Base-by-base conservation (phyloP, 2,113 vertebrate species). In the Salminus brasiliensis region DNA sequence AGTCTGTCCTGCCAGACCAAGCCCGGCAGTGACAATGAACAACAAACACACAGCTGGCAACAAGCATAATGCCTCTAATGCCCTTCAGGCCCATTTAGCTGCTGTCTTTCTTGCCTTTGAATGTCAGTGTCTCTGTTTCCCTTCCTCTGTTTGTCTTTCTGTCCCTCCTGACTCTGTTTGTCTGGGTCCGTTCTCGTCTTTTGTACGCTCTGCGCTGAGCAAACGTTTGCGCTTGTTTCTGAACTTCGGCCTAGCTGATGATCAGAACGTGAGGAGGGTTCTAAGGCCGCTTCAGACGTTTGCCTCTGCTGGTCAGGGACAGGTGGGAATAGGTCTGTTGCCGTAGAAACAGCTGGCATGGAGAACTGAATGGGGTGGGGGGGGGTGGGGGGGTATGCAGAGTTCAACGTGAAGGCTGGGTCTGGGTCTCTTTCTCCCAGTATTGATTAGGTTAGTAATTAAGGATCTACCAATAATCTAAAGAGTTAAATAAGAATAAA, bases 281-380 rank as follows among this genome's bases (percentile, higher is more conserved):
- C 59, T 15, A 62, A 62, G 41, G 25, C 41, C 13, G 25, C 7
- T 18, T 6, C 32, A 55, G 27, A 59, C 39, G 9, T 45, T 69
- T 43, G 23, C 27, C 23, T 25, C 16, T 3, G 3, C 4, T 36
- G 43, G 30, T 16, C 1, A 52, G 72, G 34, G 15, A 60, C 68
- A 27, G 21, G 71, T 9, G 13, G 23, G 27, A 79, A 83, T 11
- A 23, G n/a, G 5, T 15, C 15, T 36, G 23, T 36, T 47, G 57
- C 39, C 23, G 6, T 71, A 49, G 77, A 21, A 68, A 71, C 65
- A 47, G 39, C 29, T 43, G 49, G 23, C 78, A 57, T 8, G 39
- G 2, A 9, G 39, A 1, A 1, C n/a, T n/a, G 39, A 1, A 11
- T 4, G 39, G 39, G 39, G 39, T 43, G 39, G 4, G 8, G 1